phyloP scores from a whole-genome alignment of 2,797 vertebrate species.

The Enteromius argenteus region DNA sequence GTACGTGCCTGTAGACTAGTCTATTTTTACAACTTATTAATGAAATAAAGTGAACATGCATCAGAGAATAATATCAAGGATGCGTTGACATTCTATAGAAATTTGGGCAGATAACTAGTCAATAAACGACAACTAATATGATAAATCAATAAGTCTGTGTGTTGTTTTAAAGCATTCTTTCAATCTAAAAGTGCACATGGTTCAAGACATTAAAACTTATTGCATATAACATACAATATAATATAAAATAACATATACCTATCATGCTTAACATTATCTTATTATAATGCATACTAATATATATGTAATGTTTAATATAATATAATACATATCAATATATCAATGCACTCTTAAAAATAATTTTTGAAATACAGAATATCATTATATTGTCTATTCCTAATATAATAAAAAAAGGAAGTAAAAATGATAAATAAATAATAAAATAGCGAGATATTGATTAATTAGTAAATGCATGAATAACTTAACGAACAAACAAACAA shows the following conservation, averaged over 20 bases:
- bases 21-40: slow-evolving; percentile 2
- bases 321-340: neutral
- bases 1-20: neutral
- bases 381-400: neutral
- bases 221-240: neutral
- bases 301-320: neutral
- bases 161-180: neutral
- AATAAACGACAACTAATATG: neutral
- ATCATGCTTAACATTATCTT: neutral
- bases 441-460: neutral
- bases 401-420: neutral
- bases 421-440: neutral
- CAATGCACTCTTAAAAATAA: neutral
- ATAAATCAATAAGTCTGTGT: neutral
- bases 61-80: neutral
- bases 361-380: neutral
- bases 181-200: neutral
- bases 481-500: neutral
- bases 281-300: neutral
- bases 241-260: neutral
- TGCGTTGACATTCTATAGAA: neutral
- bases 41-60: neutral
- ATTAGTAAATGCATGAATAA: neutral
- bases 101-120: neutral
- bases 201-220: neutral